Evolutionary conservation across 2,888 invertebrate genomes (phyloP).

Genomic region (Polyploca ridens): DNA sequence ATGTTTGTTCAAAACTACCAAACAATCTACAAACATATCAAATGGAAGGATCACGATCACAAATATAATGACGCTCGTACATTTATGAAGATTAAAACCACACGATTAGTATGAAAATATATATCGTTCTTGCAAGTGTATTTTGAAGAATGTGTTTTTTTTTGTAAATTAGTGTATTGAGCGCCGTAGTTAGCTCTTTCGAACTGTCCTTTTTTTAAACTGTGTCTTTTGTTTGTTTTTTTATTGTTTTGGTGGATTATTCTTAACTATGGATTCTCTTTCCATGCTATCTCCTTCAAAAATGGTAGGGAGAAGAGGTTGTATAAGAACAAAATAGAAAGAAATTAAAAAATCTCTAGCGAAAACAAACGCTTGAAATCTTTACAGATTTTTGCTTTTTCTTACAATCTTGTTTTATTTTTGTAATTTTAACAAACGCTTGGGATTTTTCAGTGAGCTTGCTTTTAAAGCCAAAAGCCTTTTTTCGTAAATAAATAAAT

Average conservation of each 20-base stretch:
- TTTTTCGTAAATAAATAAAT: slow-evolving; percentile 23
- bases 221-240: slow-evolving; percentile 45
- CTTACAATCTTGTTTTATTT: slow-evolving; percentile 23
- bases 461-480: slow-evolving; percentile 18
- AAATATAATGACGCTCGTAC: not conserved
- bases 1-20: slow-evolving; percentile 2
- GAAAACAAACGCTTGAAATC: slow-evolving; percentile 40
- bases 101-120: not conserved
- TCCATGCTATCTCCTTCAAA: slow-evolving; percentile 84
- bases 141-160: not conserved
- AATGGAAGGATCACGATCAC: not conserved
- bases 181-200: slow-evolving; percentile 17
- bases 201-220: slow-evolving; percentile 36
- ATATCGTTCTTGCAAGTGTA: not conserved
- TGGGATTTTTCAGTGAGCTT: slow-evolving; percentile 32
- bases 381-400: slow-evolving; percentile 30
- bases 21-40: not conserved
- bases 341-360: slow-evolving; percentile 33
- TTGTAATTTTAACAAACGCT: slow-evolving; percentile 30
- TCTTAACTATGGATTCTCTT: slow-evolving; percentile 80
- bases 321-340: slow-evolving; percentile 75
- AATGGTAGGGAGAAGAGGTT: slow-evolving; percentile 84
- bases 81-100: not conserved
- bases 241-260: slow-evolving; percentile 50
- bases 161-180: not conserved